Percentiles rank a stretch among this genome's conserved stretches.
phyloP scores from a whole-genome alignment of 2,888 invertebrate species.

The Lycia hirtaria region DNA sequence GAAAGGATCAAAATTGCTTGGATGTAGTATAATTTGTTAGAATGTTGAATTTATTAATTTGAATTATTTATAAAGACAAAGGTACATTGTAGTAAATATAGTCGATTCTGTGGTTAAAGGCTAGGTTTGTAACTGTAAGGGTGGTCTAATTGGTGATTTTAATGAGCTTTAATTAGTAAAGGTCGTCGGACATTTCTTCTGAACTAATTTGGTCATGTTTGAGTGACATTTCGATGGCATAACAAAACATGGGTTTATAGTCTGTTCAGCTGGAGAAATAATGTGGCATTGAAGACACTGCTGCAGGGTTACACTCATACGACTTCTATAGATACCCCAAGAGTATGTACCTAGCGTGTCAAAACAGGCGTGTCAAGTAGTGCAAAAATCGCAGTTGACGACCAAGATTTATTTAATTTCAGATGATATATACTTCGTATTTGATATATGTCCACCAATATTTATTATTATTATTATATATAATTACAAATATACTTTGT shows the following conservation, averaged over 20 bases:
- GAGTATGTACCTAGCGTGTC: too few relatives aligned
- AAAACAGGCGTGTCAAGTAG: too few relatives aligned
- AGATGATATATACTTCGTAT: too few relatives aligned
- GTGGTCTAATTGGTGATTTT: slow-evolving; percentile 23
- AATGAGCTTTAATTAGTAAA: slow-evolving; percentile 19
- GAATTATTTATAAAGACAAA: background rate
- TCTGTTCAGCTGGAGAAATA: too few relatives aligned
- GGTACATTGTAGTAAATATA: background rate
- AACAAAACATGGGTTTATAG: background rate
- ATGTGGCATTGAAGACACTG: too few relatives aligned
- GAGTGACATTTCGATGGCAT: slow-evolving; percentile 1
- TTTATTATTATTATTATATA: too few relatives aligned
- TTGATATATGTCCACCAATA: too few relatives aligned
- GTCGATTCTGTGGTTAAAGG: background rate
- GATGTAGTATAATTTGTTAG: background rate
- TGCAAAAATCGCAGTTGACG: too few relatives aligned
- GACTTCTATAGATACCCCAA: too few relatives aligned
- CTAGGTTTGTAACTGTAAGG: background rate
- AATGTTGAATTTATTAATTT: background rate
- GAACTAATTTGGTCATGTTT: slow-evolving; percentile 10
- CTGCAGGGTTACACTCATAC: too few relatives aligned
- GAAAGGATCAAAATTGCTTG: slow-evolving; percentile 15
- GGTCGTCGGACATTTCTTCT: slow-evolving; percentile 7
- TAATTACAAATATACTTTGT: background rate
- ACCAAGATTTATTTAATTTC: too few relatives aligned